Conservation (phyloP, 2,888 invertebrate species). For the Eristalis tenax region DNA sequence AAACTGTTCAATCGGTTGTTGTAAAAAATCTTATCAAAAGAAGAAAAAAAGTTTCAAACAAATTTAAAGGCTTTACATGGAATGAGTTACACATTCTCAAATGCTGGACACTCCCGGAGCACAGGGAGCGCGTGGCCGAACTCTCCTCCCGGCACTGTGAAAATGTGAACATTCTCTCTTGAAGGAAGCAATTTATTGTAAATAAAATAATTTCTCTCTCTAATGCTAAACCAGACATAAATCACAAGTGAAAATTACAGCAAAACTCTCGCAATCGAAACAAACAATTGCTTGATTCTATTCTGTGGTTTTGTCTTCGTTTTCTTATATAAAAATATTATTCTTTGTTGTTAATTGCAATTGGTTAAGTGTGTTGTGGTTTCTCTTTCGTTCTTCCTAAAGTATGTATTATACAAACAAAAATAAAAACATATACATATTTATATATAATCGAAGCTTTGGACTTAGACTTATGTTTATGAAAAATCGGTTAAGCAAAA, state of each 20-base stretch:
- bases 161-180: neutral
- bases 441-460: constrained; percentile 66
- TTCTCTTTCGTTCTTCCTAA: constrained; percentile 6
- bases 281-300: constrained; percentile 19
- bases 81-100: constrained; percentile 66
- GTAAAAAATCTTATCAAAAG: constrained; percentile 33
- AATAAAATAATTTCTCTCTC: constrained; percentile 54
- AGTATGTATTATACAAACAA: constrained; percentile 51
- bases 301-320: constrained; percentile 2
- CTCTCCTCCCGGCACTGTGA: neutral
- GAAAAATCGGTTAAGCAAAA: constrained; percentile 26
- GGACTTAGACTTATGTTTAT: constrained; percentile 60
- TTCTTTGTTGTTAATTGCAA: constrained; percentile 56
- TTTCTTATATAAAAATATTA: constrained; percentile 58
- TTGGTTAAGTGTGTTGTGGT: constrained; percentile 38
- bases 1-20: constrained; percentile 42
- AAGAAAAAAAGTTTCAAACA: constrained; percentile 15
- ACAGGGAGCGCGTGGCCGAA: neutral
- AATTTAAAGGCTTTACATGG: constrained; percentile 67
- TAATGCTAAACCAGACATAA: constrained; percentile 33
- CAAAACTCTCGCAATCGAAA: constrained; percentile 46
- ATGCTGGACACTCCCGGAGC: neutral
- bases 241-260: constrained; percentile 53
- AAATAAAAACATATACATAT: constrained; percentile 43
- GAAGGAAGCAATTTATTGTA: constrained; percentile 65